Base-by-base conservation (phyloP, 1,140 invertebrate genomes). In the Mactra quadrangularis region DNA sequence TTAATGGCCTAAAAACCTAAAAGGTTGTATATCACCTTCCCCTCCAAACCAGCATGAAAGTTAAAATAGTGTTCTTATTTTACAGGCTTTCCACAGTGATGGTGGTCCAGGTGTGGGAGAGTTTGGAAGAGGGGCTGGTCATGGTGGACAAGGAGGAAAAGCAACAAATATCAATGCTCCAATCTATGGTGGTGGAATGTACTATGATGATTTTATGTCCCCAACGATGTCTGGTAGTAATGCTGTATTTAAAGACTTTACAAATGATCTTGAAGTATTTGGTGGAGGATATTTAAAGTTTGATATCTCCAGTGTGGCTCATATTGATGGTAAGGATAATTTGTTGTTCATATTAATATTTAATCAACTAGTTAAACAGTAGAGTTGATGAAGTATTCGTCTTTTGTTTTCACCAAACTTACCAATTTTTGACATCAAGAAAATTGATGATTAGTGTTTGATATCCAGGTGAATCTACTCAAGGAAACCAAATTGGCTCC, bases 291-390 rank as follows among this genome's bases (percentile, higher is more conserved):
- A 87, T 29, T 74, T 90, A 41, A 86, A 79, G 33, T 83, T 90
- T 27, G 45, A 74, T 4, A 83, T 86, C 11, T 66, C 45, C 47
- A 60, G 38, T 35, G 79, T 71, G 29, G 71, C 83, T 55, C 55
- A 71, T 83, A 82, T 85, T 82, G 87, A 89, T 77, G 89, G 89
- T 89, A 75, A 75, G 71, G n/a, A n/a, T n/a, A n/a, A n/a, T n/a
- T n/a, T n/a, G n/a, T n/a, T n/a, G n/a, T 81, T 7, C n/a, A 27
- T 19, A 6, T 45, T 70, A 27, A n/a, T n/a, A n/a, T n/a, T n/a
- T n/a, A n/a, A n/a, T n/a, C n/a, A n/a, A n/a, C n/a, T n/a, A n/a
- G n/a, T n/a, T n/a, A n/a, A n/a, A n/a, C n/a, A n/a, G n/a, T n/a
- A n/a, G n/a, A n/a, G n/a, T n/a, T n/a, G n/a, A n/a, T n/a, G n/a